Conservation (phyloP, 2,888 invertebrate species). For the Ligdia adustata region DNA sequence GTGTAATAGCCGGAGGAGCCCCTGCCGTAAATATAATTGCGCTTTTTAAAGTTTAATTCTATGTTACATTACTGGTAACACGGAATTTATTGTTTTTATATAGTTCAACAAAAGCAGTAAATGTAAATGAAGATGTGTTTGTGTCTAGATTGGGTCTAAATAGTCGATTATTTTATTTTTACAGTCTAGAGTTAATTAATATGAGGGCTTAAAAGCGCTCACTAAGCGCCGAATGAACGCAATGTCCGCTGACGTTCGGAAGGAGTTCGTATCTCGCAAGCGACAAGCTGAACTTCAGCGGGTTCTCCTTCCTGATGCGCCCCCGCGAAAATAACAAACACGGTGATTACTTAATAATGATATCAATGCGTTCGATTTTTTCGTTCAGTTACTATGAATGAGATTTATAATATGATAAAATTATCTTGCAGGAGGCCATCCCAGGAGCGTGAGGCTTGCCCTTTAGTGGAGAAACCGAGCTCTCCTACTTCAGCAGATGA, state of each 20-base stretch:
- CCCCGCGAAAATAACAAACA: too few species aligned
- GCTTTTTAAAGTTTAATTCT: background rate
- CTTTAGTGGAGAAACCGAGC: background rate
- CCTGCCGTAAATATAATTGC: background rate
- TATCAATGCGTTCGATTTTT: background rate
- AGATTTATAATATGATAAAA: background rate
- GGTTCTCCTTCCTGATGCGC: too few species aligned
- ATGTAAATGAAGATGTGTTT: too few species aligned
- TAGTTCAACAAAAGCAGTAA: too few species aligned
- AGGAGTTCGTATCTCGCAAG: slow-evolving; percentile 5
- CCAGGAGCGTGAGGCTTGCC: background rate
- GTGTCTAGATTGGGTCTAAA: too few species aligned
- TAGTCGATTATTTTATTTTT: background rate
- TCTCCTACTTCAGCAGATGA: background rate
- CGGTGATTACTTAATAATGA: slow-evolving; percentile 2
- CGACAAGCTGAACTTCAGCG: slow-evolving; percentile 8
- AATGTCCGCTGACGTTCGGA: slow-evolving; percentile 5
- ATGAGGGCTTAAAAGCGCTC: background rate
- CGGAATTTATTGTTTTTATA: background rate
- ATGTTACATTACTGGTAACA: background rate
- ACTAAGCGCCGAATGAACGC: slow-evolving; percentile 5
- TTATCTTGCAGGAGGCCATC: slow-evolving; percentile 2
- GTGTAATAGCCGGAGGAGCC: too few species aligned
- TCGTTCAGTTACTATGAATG: background rate
- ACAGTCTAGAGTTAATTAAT: background rate